A percentile compares a stretch with the other conserved stretches of the same genome.
Conservation (phyloP, 2,797 vertebrate species). For the Chromobotia macracanthus region DNA sequence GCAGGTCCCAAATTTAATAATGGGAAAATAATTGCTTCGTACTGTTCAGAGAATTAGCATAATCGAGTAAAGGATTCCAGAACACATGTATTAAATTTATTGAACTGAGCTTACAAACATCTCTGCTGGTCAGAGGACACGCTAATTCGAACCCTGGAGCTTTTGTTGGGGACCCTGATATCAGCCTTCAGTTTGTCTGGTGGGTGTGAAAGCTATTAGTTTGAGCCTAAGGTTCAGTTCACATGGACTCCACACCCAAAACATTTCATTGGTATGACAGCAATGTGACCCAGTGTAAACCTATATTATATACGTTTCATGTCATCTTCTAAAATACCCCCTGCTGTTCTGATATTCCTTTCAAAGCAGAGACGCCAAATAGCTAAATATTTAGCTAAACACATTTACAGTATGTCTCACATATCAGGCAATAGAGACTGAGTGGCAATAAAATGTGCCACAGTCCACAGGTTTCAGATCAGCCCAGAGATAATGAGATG, state of each 20-base stretch:
- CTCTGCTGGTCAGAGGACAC: neutral
- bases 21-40: constrained; percentile 45
- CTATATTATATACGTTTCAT: too few relatives aligned
- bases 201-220: neutral
- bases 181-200: neutral
- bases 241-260: neutral
- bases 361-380: neutral
- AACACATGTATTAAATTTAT: neutral
- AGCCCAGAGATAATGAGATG: constrained; percentile 43
- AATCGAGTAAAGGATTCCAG: constrained; percentile 58
- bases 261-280: too few relatives aligned
- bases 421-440: constrained; percentile 6
- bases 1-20: constrained; percentile 64
- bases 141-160: neutral
- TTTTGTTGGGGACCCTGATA: neutral
- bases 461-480: neutral
- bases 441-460: constrained; percentile 3
- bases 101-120: neutral
- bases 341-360: too few relatives aligned
- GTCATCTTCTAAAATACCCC: too few relatives aligned
- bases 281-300: neutral
- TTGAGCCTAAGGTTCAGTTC: neutral
- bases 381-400: neutral
- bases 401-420: constrained; percentile 1
- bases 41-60: constrained; percentile 61